Evolutionary conservation across 2,888 invertebrate genomes (phyloP), one percentile per base, ranked within the genome.

Genomic region (Thelaira solivaga): DNA sequence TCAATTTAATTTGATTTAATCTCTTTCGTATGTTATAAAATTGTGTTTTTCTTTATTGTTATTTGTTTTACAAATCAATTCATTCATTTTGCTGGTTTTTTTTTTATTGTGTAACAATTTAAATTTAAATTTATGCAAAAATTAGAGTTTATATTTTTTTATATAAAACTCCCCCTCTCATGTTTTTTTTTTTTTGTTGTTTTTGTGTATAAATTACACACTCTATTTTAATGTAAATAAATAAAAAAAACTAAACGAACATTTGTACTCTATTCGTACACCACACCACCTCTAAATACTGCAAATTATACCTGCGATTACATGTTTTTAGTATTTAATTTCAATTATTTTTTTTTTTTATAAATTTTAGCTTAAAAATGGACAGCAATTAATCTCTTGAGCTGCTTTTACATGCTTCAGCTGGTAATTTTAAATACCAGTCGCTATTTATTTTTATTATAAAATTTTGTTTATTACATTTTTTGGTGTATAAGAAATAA

Each of bases 281-380:
- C n/a, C n/a, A n/a, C n/a, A n/a, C n/a, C n/a, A n/a, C n/a, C n/a
- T n/a, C 29, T 22, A 53, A 43, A 34, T 22, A 31, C 31, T 34
- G 20, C 22, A 24, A 34, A 16, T n/a, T 20, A 26, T 24, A 41
- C 29, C 16, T 34, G 41, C 49, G 4, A 31, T 13, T 69, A 29
- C 57, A 26, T 36, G 57, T 34, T 69, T 49, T 69, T 41, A n/a
- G 59, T 67, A 67, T 74, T 68, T 74, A 51, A 43, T 74, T 65
- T 67, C 67, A 74, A 67, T 74, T 74, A 67, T 18, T 20, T 67
- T 74, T 45, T 13, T 67, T 43, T 53, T 61, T 59, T 65, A 74
- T 59, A 36, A 13, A 53, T 34, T 45, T 67, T 61, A 53, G 61
- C n/a, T n/a, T n/a, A n/a, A n/a, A n/a, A n/a, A n/a, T n/a, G 61